Evolutionary conservation across 1,140 invertebrate species (phyloP).

Genomic region (Meloidogyne floridensis): DNA sequence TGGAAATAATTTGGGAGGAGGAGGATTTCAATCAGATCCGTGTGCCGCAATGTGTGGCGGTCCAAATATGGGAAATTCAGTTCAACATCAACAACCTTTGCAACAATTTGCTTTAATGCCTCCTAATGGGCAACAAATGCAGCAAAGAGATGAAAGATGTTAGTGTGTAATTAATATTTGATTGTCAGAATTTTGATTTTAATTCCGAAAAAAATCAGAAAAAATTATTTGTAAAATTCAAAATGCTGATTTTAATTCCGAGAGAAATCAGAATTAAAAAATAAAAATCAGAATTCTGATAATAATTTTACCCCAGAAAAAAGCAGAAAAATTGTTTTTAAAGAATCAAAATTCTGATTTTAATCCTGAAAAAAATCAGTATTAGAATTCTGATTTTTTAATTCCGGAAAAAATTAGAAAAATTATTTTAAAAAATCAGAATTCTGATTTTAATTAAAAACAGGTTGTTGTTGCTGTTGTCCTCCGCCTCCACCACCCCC

Average conservation of each 20-base stretch:
- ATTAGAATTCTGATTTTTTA: too few species aligned
- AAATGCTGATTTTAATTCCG: too few species aligned
- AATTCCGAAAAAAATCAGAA: too few species aligned
- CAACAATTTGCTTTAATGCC: slow-evolving; percentile 30
- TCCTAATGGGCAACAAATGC: not conserved
- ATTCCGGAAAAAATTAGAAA: not conserved
- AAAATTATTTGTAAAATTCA: not conserved
- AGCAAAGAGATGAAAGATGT: slow-evolving; percentile 27
- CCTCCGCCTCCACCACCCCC: slow-evolving; percentile 12
- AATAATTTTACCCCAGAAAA: not conserved
- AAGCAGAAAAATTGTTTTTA: not conserved
- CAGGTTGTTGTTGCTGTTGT: slow-evolving; percentile 30
- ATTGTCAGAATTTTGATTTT: not conserved
- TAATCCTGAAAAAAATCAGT: too few species aligned
- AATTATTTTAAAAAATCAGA: not conserved
- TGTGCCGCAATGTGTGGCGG: not conserved
- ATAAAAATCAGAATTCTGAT: not conserved
- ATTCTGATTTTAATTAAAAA: not conserved
- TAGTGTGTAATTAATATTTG: not conserved
- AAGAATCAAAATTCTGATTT: too few species aligned
- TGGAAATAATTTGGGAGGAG: not conserved
- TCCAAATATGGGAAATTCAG: not conserved
- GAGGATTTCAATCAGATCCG: not conserved
- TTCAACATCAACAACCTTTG: slow-evolving; percentile 23
- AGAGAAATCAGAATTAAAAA: too few species aligned